phyloP scores from a whole-genome alignment of 1,140 invertebrate species.

The Cyrtorhinus lividipennis region DNA sequence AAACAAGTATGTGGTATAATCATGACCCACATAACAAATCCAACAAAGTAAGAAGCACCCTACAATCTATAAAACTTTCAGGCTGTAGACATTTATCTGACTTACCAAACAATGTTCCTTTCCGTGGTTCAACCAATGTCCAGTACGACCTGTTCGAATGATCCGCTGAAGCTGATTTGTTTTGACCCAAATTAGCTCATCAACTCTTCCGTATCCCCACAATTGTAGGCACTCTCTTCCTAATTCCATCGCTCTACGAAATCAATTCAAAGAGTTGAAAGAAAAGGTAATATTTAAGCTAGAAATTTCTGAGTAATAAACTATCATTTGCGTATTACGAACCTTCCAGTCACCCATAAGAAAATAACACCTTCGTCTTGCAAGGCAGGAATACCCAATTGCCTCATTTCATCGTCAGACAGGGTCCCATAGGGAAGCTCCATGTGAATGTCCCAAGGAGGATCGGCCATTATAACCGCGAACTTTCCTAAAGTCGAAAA shows the following conservation, averaged over 20 bases:
- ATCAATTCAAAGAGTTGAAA: too few relatives aligned
- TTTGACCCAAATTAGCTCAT: conserved; percentile 98
- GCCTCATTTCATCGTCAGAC: conserved; percentile 97
- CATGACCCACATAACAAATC: too few relatives aligned
- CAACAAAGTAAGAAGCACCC: too few relatives aligned
- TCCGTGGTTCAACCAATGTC: conserved; percentile 97
- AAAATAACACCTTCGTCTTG: conserved; percentile 95
- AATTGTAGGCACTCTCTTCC: conserved; percentile 81
- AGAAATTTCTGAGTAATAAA: too few relatives aligned
- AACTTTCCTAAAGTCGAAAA: conserved; percentile 49
- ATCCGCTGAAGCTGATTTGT: conserved; percentile 96
- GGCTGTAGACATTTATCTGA: too few relatives aligned
- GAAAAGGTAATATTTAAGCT: too few relatives aligned
- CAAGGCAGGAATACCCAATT: conserved; percentile 73
- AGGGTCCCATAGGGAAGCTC: conserved; percentile 98
- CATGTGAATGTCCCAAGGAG: conserved; percentile 98
- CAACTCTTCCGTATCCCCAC: conserved; percentile 91
- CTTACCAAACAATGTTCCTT: conserved; percentile 91
- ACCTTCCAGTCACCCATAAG: conserved; percentile 91
- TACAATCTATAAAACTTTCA: too few relatives aligned
- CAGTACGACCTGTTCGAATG: conserved; percentile 88
- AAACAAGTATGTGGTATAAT: too few relatives aligned
- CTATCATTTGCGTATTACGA: too few relatives aligned
- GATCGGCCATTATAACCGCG: conserved; percentile 91
- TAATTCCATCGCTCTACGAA: conserved; percentile 82